Conservation (phyloP, 2,113 vertebrate genomes). For the Calidris pygmaea region DNA sequence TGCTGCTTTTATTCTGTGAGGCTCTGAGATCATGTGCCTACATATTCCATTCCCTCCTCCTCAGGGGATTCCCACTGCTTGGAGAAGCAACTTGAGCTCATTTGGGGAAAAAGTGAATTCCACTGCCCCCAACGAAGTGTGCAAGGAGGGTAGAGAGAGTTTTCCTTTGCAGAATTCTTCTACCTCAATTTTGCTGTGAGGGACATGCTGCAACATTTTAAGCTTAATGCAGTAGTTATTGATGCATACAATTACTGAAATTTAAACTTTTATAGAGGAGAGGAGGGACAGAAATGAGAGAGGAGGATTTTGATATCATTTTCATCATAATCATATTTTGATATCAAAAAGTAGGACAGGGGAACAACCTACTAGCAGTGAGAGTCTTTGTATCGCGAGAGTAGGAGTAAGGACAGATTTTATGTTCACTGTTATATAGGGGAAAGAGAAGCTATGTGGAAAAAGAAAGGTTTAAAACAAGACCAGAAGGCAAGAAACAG, state of each 20-base stretch:
- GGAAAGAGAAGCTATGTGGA: not conserved
- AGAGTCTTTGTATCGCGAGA: not conserved
- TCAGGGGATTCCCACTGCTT: slow-evolving; percentile 29
- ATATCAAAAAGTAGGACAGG: not conserved
- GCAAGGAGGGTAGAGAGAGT: not conserved
- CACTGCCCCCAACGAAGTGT: not conserved
- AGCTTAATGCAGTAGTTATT: not conserved
- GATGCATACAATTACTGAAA: not conserved
- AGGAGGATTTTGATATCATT: not conserved
- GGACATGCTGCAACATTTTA: not conserved
- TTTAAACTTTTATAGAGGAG: not conserved
- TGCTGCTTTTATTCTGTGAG: not conserved
- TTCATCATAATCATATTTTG: too few relatives aligned
- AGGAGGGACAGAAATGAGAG: not conserved
- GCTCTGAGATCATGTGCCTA: not conserved
- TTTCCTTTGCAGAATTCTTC: not conserved
- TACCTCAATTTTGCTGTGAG: not conserved
- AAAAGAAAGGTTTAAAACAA: not conserved
- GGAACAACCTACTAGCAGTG: not conserved
- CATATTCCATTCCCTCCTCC: not conserved
- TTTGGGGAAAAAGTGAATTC: slow-evolving; percentile 8
- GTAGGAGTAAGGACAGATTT: not conserved
- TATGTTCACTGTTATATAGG: not conserved
- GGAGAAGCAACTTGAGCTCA: not conserved
- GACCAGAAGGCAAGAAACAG: not conserved